Conservation (phyloP, 1,140 invertebrate species). For the Plutomurus gul region DNA sequence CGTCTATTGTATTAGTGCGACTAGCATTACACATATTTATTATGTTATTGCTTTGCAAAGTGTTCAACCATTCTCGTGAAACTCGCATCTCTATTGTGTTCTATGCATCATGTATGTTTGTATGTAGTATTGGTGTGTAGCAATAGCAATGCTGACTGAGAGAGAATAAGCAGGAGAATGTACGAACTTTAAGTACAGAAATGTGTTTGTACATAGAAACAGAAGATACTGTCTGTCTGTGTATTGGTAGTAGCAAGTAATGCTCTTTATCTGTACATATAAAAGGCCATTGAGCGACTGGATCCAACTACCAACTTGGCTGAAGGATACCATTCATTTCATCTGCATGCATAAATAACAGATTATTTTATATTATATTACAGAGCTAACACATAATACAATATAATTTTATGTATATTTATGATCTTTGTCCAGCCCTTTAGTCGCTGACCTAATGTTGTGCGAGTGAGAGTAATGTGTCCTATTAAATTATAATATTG, state of each 20-base stretch:
- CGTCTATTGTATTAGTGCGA: background rate
- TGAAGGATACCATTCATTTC: constrained; percentile 24
- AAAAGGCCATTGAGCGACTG: background rate
- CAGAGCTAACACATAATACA: background rate
- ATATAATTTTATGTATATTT: constrained; percentile 26
- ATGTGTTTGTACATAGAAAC: no score
- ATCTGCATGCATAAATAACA: constrained; percentile 24
- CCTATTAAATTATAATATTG: background rate
- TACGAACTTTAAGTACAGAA: no score
- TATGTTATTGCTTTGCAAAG: background rate
- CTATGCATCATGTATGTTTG: no score
- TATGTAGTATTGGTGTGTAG: no score
- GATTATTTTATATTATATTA: background rate
- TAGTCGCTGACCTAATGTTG: constrained; percentile 2
- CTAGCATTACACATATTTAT: background rate
- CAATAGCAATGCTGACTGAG: no score
- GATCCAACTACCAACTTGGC: constrained; percentile 16
- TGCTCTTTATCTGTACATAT: background rate
- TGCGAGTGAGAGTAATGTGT: background rate
- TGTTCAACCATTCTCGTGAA: no score
- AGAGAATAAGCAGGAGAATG: no score
- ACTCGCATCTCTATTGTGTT: no score
- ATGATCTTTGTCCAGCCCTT: constrained; percentile 15
- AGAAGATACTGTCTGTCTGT: no score
- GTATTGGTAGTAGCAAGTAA: no score